Evolutionary conservation across 2,888 invertebrate genomes (phyloP).

Genomic region (Clostera curtula): DNA sequence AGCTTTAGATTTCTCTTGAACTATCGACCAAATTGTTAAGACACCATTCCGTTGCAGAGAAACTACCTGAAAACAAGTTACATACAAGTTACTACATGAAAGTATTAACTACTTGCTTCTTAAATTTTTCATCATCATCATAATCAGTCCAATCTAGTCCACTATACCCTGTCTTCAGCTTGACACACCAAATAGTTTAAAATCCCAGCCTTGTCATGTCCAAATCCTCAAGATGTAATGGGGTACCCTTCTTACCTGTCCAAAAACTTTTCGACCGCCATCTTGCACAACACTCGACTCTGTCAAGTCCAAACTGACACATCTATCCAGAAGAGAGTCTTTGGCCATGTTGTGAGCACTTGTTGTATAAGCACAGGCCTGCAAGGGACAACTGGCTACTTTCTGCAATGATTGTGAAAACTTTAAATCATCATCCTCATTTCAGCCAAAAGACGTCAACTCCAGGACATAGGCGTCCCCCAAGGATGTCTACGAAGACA

Average conservation of each 20-base stretch:
- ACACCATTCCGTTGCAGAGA: slow-evolving; percentile 50
- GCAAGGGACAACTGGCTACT: slow-evolving; percentile 23
- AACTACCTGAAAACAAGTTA: slow-evolving; percentile 40
- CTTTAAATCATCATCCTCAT: slow-evolving; percentile 8
- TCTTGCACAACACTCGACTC: slow-evolving; percentile 23
- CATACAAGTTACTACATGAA: too few species aligned
- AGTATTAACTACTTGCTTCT: slow-evolving; percentile 1
- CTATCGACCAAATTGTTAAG: slow-evolving; percentile 54
- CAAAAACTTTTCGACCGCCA: slow-evolving; percentile 33
- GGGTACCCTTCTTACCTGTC: slow-evolving; percentile 44
- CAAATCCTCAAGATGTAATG: too few species aligned
- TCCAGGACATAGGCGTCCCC: too few species aligned
- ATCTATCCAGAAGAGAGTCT: slow-evolving; percentile 20
- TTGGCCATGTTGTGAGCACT: slow-evolving; percentile 39
- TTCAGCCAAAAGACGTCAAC: slow-evolving; percentile 3
- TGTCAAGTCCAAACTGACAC: slow-evolving; percentile 45
- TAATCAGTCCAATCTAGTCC: too few species aligned
- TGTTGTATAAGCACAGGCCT: slow-evolving; percentile 50
- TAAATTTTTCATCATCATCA: too few species aligned
- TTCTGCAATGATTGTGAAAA: not conserved
- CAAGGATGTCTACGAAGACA: too few species aligned
- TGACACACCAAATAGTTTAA: too few species aligned
- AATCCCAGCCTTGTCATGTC: too few species aligned
- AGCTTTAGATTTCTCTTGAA: slow-evolving; percentile 43
- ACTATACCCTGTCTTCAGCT: too few species aligned